These are phyloP conservation scores for Coilia nasus DNA, from an alignment of 2,797 vertebrate species.

Conservation along the genomic window DNA sequence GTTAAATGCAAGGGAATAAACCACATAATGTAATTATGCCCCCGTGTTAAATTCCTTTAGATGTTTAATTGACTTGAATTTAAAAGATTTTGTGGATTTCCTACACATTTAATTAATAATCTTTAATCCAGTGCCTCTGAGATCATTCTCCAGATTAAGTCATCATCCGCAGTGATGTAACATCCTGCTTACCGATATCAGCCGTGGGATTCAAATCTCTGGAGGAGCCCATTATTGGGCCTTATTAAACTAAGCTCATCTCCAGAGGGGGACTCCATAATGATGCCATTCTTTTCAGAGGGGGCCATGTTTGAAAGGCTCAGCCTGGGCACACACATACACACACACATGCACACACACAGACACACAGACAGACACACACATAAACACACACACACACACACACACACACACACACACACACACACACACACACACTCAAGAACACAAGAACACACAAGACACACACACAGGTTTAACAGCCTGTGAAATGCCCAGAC, in stretches of 20 bases:
- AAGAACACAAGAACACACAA: background rate
- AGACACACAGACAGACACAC: background rate
- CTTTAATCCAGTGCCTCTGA: background rate
- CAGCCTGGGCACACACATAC: background rate
- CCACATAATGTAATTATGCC: constrained; percentile 47
- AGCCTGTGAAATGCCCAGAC: constrained; percentile 11
- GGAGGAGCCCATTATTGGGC: constrained; percentile 1
- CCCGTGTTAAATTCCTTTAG: background rate
- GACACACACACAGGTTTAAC: constrained; percentile 6
- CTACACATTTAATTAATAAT: constrained; percentile 1
- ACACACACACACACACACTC: background rate
- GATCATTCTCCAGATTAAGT: constrained; percentile 18
- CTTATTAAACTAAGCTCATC: constrained; percentile 28
- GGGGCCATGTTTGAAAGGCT: background rate
- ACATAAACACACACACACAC: background rate
- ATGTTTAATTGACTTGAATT: background rate
- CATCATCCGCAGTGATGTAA: constrained; percentile 17
- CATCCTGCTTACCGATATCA: constrained; percentile 21
- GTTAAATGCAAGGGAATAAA: constrained; percentile 80
- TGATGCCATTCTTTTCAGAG: constrained; percentile 20
- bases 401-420: constrained; percentile 8
- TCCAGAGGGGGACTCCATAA: constrained; percentile 8
- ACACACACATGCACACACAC: background rate
- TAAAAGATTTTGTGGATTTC: background rate
- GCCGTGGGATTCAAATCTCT: constrained; percentile 21